Evolutionary conservation across 2,797 vertebrate species (phyloP).

Genomic region (Premnoplex brunnescens): DNA sequence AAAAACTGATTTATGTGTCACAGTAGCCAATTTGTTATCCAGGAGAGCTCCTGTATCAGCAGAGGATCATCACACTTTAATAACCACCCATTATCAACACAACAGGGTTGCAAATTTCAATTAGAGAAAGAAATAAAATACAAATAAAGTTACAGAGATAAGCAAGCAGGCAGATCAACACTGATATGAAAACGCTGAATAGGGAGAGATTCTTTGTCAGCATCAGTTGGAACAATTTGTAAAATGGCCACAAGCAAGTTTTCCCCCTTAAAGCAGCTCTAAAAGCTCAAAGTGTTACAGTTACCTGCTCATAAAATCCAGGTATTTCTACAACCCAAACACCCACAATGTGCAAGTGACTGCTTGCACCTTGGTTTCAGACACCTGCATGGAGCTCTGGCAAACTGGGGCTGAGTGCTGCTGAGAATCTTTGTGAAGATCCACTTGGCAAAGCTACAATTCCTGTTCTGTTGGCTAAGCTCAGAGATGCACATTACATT

Average conservation of each 20-base stretch:
- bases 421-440: background rate
- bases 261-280: background rate
- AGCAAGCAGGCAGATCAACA: constrained; percentile 22
- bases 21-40: constrained; percentile 25
- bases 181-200: background rate
- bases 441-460: background rate
- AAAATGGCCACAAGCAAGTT: constrained; percentile 13
- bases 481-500: background rate
- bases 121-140: constrained; percentile 21
- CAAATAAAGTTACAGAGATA: constrained; percentile 23
- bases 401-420: background rate
- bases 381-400: background rate
- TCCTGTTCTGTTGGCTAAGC: background rate
- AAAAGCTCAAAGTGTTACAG: background rate
- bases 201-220: constrained; percentile 42
- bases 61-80: constrained; percentile 32
- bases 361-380: background rate
- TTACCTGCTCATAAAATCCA: background rate
- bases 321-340: background rate
- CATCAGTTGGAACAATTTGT: constrained; percentile 1
- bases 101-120: constrained; percentile 1
- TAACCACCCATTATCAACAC: constrained; percentile 28
- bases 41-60: constrained; percentile 4
- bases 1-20: constrained; percentile 49
- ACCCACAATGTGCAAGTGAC: background rate